These are phyloP conservation scores for Autographa pulchrina DNA, from an alignment of 2,888 invertebrate genomes.

Conservation along the genomic window DNA sequence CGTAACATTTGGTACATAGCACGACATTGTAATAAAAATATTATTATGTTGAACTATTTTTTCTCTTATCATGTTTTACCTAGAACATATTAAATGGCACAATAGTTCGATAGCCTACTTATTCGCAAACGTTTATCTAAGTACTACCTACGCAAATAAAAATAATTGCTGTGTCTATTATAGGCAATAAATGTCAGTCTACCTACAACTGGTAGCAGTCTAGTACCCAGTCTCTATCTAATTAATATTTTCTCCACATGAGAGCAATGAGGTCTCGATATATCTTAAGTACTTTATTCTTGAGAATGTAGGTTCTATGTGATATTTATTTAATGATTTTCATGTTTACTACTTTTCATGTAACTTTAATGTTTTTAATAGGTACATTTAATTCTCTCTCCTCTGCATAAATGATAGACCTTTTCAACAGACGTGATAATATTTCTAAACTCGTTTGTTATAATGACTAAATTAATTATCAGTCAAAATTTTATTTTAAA, in stretches of 20 bases:
- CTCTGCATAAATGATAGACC: too few relatives aligned
- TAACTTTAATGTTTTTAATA: too few relatives aligned
- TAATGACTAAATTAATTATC: too few relatives aligned
- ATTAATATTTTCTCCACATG: constrained; percentile 63
- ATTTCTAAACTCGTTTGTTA: too few relatives aligned
- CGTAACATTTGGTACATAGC: too few relatives aligned
- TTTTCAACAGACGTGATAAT: too few relatives aligned
- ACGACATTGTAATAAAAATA: too few relatives aligned
- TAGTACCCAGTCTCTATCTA: constrained; percentile 52
- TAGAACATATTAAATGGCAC: too few relatives aligned
- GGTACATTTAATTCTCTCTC: too few relatives aligned
- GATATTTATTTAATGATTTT: neutral
- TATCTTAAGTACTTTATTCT: constrained; percentile 18
- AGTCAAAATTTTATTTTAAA: too few relatives aligned
- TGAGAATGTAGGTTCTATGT: neutral
- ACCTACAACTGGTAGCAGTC: constrained; percentile 23
- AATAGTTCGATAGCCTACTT: constrained; percentile 18
- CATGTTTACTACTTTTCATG: neutral
- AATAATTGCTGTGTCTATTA: constrained; percentile 19
- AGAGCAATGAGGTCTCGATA: constrained; percentile 58
- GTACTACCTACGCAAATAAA: constrained; percentile 17
- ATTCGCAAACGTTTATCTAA: constrained; percentile 17
- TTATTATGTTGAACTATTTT: too few relatives aligned
- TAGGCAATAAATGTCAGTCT: constrained; percentile 63
- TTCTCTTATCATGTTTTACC: too few relatives aligned